phyloP scores from a whole-genome alignment of 2,888 invertebrate genomes.

The Phortica okadai region DNA sequence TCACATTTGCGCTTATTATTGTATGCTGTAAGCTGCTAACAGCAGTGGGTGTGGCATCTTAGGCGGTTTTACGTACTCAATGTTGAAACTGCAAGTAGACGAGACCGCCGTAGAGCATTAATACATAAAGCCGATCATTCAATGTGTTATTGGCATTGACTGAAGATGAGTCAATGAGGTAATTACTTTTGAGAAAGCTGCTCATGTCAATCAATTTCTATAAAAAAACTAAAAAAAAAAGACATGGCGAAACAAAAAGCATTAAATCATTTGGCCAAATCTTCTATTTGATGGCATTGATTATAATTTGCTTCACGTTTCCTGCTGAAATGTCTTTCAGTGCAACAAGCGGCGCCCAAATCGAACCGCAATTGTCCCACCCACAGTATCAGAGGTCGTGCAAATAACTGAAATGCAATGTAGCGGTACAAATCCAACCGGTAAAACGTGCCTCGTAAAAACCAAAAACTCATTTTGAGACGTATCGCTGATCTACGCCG shows the following conservation, averaged over 20 bases:
- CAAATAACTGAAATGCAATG: neutral
- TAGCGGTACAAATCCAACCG: neutral
- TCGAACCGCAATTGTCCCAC: neutral
- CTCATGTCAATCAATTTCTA: too few species aligned
- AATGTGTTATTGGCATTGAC: neutral
- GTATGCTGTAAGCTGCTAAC: neutral
- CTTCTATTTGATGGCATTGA: neutral
- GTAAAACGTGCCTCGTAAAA: conserved; percentile 36
- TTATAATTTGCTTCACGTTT: neutral
- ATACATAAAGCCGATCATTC: neutral
- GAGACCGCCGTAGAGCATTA: neutral
- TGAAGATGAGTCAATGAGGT: too few species aligned
- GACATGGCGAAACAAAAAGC: too few species aligned
- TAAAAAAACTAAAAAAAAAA: too few species aligned
- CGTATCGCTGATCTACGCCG: neutral
- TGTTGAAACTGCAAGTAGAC: neutral
- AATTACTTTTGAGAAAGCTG: too few species aligned
- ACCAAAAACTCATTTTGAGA: conserved; percentile 34
- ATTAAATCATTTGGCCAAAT: too few species aligned
- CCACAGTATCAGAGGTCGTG: neutral
- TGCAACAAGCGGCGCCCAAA: neutral
- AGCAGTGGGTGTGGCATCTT: conserved; percentile 6
- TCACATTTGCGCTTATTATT: neutral
- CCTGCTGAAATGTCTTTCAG: neutral
- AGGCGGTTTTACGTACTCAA: neutral